Percentiles rank a stretch among this genome's conserved stretches.
These are phyloP conservation scores for Drosophila ficusphila DNA, from an alignment of 1,140 invertebrate species.

Conservation along the genomic window DNA sequence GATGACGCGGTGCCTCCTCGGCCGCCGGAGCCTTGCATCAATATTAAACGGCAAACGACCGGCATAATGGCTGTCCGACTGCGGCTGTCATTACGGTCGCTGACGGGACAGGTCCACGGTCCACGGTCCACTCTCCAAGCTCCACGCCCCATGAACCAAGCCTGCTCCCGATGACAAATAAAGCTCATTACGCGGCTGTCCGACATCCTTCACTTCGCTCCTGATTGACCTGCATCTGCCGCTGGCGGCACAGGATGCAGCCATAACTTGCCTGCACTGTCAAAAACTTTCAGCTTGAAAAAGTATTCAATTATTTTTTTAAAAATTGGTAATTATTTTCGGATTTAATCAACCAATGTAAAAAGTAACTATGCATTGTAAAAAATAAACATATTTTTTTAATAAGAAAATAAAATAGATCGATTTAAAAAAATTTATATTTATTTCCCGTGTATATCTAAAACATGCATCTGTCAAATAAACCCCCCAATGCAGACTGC, in stretches of 20 bases:
- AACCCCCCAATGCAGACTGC: background rate
- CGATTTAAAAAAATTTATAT: background rate
- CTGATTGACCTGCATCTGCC: conserved; percentile 43
- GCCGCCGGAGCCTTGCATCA: conserved; percentile 33
- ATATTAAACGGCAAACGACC: conserved; percentile 60
- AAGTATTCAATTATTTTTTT: no score
- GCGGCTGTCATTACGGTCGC: conserved; percentile 42
- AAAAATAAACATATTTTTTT: no score
- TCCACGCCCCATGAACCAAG: no score
- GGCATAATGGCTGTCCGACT: conserved; percentile 45
- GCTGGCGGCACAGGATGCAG: conserved; percentile 1
- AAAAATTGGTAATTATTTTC: no score
- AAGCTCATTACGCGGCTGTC: conserved; percentile 52
- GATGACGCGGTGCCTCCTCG: conserved; percentile 12
- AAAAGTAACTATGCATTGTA: no score
- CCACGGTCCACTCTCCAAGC: no score
- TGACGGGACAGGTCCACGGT: background rate
- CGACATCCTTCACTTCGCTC: conserved; percentile 20
- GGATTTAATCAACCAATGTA: no score
- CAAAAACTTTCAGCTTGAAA: background rate
- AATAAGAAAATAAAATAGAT: background rate
- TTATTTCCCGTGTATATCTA: background rate
- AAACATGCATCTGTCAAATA: conserved; percentile 4
- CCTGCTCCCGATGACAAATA: conserved; percentile 40
- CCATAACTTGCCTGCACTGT: conserved; percentile 7